Evolutionary conservation across 1,140 invertebrate species (phyloP).

Genomic region (Drosophila mojavensis): DNA sequence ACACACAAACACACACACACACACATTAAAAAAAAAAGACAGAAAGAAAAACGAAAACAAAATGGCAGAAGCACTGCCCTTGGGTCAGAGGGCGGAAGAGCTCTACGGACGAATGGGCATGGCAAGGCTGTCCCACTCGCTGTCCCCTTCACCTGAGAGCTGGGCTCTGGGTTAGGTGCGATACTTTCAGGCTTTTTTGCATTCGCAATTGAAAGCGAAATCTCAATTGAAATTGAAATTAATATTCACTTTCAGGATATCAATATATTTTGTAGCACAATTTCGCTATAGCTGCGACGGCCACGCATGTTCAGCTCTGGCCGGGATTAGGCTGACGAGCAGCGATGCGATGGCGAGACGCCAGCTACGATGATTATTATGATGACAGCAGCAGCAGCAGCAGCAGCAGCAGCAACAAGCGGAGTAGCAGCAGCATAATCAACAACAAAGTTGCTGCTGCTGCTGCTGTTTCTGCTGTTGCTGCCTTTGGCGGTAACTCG

Average conservation of each 20-base stretch:
- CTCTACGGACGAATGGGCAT: not conserved
- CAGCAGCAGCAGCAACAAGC: not conserved
- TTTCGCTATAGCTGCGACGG: constrained; percentile 10
- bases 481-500: constrained; percentile 28
- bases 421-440: not conserved
- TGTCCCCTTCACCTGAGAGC: not conserved
- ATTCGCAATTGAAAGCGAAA: constrained; percentile 68
- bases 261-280: constrained; percentile 51
- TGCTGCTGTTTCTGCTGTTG: constrained; percentile 17
- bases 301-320: constrained; percentile 32
- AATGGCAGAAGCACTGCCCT: constrained; percentile 10
- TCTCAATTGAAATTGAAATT: constrained; percentile 75
- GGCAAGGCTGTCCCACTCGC: not conserved
- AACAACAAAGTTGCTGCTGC: constrained; percentile 24
- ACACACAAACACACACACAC: constrained; percentile 17
- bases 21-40: constrained; percentile 4
- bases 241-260: constrained; percentile 75
- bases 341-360: not conserved
- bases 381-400: constrained; percentile 15
- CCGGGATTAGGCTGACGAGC: constrained; percentile 35
- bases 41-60: constrained; percentile 8
- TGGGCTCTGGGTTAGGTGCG: not conserved
- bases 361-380: constrained; percentile 25
- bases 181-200: constrained; percentile 33
- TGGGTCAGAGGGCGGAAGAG: constrained; percentile 1